Evolutionary conservation across 2,113 vertebrate species (phyloP).

Genomic region (Tyto alba): DNA sequence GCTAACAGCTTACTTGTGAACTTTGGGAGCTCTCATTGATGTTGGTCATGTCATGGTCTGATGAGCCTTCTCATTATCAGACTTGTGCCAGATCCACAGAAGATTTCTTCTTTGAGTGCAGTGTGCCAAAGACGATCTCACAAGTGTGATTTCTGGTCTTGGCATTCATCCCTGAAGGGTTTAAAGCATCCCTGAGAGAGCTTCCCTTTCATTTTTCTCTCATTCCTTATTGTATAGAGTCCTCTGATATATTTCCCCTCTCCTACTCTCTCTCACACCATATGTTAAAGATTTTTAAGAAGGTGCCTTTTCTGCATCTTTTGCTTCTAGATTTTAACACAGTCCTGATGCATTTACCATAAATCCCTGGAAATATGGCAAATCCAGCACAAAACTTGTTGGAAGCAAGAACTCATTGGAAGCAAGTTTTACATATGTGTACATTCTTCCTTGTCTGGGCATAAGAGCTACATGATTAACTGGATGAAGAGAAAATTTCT

Average conservation of each 20-base stretch:
- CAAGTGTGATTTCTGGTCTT: not conserved
- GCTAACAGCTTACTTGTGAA: not conserved
- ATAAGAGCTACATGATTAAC: not conserved
- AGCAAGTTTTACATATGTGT: not conserved
- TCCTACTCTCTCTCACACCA: not conserved
- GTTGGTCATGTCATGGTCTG: not conserved
- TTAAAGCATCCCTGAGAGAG: not conserved
- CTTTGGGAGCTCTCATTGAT: not conserved
- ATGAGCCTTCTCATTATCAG: not conserved
- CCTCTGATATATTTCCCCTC: not conserved
- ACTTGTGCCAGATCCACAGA: not conserved
- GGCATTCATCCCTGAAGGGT: not conserved
- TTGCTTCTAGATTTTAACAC: not conserved
- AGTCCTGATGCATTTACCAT: not conserved
- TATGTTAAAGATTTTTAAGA: constrained; percentile 11
- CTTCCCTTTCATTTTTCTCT: not conserved
- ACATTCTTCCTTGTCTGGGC: not conserved
- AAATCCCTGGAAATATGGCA: not conserved
- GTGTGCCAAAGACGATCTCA: not conserved
- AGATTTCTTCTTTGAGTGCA: not conserved
- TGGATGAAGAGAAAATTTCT: not conserved
- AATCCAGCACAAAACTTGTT: not conserved
- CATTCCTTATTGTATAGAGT: not conserved
- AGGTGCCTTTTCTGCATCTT: not conserved
- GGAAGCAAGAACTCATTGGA: not conserved